Conservation (phyloP, 2,113 vertebrate species). For the Genyomyrus donnyi region DNA sequence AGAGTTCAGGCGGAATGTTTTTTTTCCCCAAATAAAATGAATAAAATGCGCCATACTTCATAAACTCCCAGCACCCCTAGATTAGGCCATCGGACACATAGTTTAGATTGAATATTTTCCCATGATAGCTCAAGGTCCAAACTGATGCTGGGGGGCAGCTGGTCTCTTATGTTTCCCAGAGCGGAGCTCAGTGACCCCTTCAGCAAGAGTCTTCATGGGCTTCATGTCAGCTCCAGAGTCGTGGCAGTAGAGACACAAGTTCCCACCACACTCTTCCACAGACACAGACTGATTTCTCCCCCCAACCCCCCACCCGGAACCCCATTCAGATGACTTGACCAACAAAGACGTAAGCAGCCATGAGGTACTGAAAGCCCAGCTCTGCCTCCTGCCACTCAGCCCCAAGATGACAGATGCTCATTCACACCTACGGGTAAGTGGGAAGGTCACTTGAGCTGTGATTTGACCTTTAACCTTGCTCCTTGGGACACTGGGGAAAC, state of each 20-base stretch:
- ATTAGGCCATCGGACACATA: constrained; percentile 20
- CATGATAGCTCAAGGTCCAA: background rate
- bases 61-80: constrained; percentile 17
- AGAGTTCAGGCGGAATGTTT: background rate
- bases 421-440: constrained; percentile 43
- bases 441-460: background rate
- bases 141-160: constrained; percentile 12
- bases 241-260: background rate
- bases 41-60: background rate
- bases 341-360: constrained; percentile 39
- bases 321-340: constrained; percentile 48
- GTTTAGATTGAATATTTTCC: constrained; percentile 25
- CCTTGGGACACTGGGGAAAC: background rate
- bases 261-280: constrained; percentile 17
- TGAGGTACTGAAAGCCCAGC: constrained; percentile 42
- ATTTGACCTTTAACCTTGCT: background rate
- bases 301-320: constrained; percentile 4
- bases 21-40: background rate
- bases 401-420: constrained; percentile 42
- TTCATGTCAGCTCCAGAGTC: background rate
- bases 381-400: constrained; percentile 31
- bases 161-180: constrained; percentile 26
- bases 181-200: constrained; percentile 11
- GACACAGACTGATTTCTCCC: constrained; percentile 7
- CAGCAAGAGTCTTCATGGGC: background rate